phyloP scores from a whole-genome alignment of 2,113 vertebrate species.

The Chaenocephalus aceratus region DNA sequence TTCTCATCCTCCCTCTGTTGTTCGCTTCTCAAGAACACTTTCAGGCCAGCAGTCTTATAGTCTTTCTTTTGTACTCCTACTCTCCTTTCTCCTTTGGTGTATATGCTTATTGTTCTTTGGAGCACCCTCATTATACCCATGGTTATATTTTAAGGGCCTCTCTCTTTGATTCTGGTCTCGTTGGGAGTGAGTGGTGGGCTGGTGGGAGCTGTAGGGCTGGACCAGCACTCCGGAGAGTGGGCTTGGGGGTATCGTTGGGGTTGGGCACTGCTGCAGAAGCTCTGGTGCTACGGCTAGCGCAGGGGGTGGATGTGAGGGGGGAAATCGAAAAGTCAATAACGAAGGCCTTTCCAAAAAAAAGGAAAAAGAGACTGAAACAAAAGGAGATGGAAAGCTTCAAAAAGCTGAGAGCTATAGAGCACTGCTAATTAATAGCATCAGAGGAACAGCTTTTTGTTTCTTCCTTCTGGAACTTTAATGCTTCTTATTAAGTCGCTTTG shows the following conservation, averaged over 20 bases:
- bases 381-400: slow-evolving; percentile 77
- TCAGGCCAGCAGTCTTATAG: slow-evolving; percentile 70
- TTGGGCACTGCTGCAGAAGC: slow-evolving; percentile 56
- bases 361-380: slow-evolving; percentile 63
- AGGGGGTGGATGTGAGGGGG: slow-evolving; percentile 76
- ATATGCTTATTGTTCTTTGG: slow-evolving; percentile 80
- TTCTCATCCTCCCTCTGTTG: slow-evolving; percentile 52
- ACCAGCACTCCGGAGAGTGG: slow-evolving; percentile 70
- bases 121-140: slow-evolving; percentile 82
- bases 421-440: slow-evolving; percentile 78
- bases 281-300: slow-evolving; percentile 50
- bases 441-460: slow-evolving; percentile 58
- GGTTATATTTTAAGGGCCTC: slow-evolving; percentile 81
- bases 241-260: slow-evolving; percentile 73
- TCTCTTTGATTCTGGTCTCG: slow-evolving; percentile 82
- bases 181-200: slow-evolving; percentile 73
- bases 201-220: slow-evolving; percentile 74
- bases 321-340: slow-evolving; percentile 87
- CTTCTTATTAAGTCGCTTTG: slow-evolving; percentile 54
- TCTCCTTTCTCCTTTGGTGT: slow-evolving; percentile 73
- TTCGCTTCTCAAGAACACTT: slow-evolving; percentile 57
- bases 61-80: slow-evolving; percentile 68
- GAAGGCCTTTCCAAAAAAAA: slow-evolving; percentile 54
- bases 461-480: slow-evolving; percentile 66
- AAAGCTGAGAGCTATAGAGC: slow-evolving; percentile 72